These are phyloP conservation scores for Gila robusta DNA, from an alignment of 2,797 vertebrate species.

Conservation along the genomic window DNA sequence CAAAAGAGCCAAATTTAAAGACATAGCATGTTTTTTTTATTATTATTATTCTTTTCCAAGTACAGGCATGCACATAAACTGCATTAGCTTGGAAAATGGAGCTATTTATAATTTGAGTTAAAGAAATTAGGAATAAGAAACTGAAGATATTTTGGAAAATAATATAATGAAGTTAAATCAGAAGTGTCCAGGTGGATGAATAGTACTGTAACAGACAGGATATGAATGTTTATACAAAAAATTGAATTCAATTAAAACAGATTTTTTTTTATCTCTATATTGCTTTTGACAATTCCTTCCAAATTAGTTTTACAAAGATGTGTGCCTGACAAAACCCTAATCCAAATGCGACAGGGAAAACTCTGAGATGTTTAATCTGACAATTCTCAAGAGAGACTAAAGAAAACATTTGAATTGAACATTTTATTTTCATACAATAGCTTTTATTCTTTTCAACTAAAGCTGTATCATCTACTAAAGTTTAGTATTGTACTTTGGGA, in stretches of 20 bases:
- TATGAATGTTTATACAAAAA: background rate
- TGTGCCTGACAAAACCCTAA: background rate
- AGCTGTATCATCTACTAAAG: background rate
- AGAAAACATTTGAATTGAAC: background rate
- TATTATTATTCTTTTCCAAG: constrained; percentile 44
- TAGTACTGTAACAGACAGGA: background rate
- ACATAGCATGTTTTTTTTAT: constrained; percentile 78
- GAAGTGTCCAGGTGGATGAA: constrained; percentile 97
- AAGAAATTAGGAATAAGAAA: constrained; percentile 90
- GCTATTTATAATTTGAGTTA: constrained; percentile 72
- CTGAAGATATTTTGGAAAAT: constrained; percentile 99
- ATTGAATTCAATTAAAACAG: too few relatives aligned
- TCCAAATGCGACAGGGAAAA: too few relatives aligned
- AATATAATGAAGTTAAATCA: constrained; percentile 86
- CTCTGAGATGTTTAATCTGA: background rate
- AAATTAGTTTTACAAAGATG: background rate
- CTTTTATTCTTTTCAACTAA: background rate
- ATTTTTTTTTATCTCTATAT: background rate
- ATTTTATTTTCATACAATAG: background rate
- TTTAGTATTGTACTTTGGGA: background rate
- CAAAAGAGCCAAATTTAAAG: background rate
- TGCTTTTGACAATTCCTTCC: background rate
- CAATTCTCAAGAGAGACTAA: background rate
- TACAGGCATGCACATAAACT: background rate
- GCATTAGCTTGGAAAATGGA: constrained; percentile 3